These are phyloP conservation scores for Drosophila yooni DNA, from an alignment of 2,888 invertebrate genomes.

Conservation along the genomic window DNA sequence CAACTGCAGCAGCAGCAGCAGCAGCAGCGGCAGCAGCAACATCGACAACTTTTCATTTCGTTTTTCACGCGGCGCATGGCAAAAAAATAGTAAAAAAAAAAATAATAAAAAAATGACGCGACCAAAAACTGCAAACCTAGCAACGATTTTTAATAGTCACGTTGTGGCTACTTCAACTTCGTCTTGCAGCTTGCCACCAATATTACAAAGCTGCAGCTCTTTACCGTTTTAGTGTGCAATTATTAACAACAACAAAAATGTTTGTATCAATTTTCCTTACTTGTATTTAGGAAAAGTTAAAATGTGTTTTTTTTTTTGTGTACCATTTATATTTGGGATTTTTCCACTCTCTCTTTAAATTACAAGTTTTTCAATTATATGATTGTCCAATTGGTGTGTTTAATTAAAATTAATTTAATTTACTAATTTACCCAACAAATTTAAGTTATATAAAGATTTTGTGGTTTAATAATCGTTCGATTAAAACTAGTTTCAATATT, in stretches of 20 bases:
- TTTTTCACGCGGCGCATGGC: constrained; percentile 73
- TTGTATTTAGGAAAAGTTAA: not conserved
- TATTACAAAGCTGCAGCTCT: not conserved
- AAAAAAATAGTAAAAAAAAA: constrained; percentile 11
- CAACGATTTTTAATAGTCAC: constrained; percentile 34
- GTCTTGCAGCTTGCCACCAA: constrained; percentile 14
- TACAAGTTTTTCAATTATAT: not conserved
- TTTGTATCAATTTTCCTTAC: not conserved
- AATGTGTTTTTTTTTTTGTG: not conserved
- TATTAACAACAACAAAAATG: not conserved
- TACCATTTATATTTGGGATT: not conserved
- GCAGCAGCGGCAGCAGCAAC: constrained; percentile 37
- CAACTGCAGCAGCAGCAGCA: constrained; percentile 14
- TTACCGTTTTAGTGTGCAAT: not conserved
- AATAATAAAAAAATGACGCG: constrained; percentile 24
- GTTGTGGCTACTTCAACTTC: constrained; percentile 20
- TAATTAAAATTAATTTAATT: not conserved
- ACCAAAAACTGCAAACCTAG: constrained; percentile 50
- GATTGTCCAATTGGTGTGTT: not conserved
- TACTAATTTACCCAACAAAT: not conserved
- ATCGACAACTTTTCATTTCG: constrained; percentile 75
- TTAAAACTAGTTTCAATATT: not conserved
- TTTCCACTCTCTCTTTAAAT: not conserved
- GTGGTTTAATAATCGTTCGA: not conserved
- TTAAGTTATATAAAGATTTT: too few species aligned